These are phyloP conservation scores for Carabus problematicus DNA, from an alignment of 2,888 invertebrate genomes.

Conservation along the genomic window DNA sequence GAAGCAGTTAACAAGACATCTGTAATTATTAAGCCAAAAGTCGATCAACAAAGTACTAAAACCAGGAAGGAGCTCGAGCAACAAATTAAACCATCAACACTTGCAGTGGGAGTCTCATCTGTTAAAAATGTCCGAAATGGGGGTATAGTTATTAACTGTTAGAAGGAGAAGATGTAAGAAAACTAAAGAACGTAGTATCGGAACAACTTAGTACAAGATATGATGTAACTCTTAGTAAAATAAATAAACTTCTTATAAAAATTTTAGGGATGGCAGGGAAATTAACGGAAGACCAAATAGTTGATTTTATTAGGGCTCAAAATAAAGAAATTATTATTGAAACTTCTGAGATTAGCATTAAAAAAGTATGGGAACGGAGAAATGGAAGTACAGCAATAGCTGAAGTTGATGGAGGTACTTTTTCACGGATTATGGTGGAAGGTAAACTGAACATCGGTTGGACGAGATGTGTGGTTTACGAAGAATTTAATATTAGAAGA, in stretches of 20 bases:
- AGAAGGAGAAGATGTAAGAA: neutral
- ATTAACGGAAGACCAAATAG: neutral
- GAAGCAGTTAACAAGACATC: too few species aligned
- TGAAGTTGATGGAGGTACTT: constrained; percentile 5
- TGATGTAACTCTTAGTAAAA: neutral
- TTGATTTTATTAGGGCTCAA: neutral
- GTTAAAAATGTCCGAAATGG: neutral
- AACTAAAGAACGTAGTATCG: neutral
- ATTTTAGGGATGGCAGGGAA: neutral
- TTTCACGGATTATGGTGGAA: neutral
- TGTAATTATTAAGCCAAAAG: neutral
- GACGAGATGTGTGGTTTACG: constrained; percentile 13
- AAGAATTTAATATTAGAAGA: constrained; percentile 5
- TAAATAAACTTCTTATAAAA: neutral
- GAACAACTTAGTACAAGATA: neutral
- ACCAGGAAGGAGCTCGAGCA: neutral
- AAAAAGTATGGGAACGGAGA: neutral
- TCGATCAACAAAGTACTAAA: neutral
- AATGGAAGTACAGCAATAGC: constrained; percentile 2
- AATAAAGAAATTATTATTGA: neutral
- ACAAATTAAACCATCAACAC: neutral
- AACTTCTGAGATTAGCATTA: neutral
- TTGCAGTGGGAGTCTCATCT: neutral
- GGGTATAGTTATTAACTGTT: neutral
- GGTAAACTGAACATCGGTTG: constrained; percentile 23